A percentile compares a stretch with the other conserved stretches of the same genome.
Conservation (phyloP, 2,888 invertebrate species). For the Xestia sexstrigata region DNA sequence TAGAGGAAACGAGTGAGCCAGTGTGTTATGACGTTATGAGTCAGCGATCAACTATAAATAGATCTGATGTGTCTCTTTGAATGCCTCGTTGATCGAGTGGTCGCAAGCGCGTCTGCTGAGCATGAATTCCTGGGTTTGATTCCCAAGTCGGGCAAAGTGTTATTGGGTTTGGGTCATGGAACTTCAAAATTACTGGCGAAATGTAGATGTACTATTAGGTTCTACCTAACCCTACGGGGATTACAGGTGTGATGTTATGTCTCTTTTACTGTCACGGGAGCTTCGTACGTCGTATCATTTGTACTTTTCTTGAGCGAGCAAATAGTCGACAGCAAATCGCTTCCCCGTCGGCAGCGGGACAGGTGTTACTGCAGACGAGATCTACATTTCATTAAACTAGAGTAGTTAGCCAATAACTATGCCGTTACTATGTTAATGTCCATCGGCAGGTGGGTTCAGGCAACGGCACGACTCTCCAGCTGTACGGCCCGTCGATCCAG, state of each 20-base stretch:
- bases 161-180: neutral
- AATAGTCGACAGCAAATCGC: neutral
- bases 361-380: neutral
- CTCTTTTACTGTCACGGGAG: neutral
- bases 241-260: neutral
- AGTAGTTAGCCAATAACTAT: neutral
- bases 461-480: conserved; percentile 94
- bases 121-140: neutral
- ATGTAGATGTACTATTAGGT: neutral
- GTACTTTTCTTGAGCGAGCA: neutral
- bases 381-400: conserved; percentile 2
- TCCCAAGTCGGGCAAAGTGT: neutral
- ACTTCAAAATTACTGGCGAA: neutral
- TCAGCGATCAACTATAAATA: neutral
- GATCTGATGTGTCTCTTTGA: neutral
- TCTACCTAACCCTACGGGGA: neutral
- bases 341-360: neutral
- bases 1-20: neutral
- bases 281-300: neutral
- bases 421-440: conserved; percentile 27
- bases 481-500: conserved; percentile 97
- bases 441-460: conserved; percentile 92
- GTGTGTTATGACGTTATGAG: neutral
- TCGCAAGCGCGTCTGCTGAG: neutral
- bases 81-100: neutral